Evolutionary conservation across 1,140 invertebrate species (phyloP), one percentile per base, ranked within the genome.

Genomic region (Bicyclus anynana): DNA sequence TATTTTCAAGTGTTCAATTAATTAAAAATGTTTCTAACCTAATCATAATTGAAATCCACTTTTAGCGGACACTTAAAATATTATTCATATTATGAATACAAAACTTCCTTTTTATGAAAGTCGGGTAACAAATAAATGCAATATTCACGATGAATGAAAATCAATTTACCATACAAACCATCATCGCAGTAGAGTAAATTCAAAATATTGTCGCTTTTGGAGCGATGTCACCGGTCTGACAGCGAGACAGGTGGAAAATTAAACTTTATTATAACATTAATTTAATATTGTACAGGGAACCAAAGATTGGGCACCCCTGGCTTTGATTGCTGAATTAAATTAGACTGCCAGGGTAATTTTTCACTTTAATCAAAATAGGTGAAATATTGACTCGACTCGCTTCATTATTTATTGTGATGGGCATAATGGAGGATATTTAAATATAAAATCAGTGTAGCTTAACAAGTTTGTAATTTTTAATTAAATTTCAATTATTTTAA

Each of bases 181-280:
- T 33, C 29, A 33, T 7, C 29, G 10, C 16, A 13, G 5, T 16
- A 5, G 37, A 40, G 12, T 33, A 7, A 33, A 33, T 10, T 10
- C 10, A 40, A 66, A n/a, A 72, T 70, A 65, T 71, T 73, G 66
- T 72, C 66, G 74, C 74, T 77, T 77, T 75, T 75, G 71, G 42
- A 42, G 55, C 50, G 47, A 50, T 67, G 62, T 77, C 70, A 67
- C 55, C 59, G 13, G 26, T 23, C 3, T 54, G 58, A 54, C 58
- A 60, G 46, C 50, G 33, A 55, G 60, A 78, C 75, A 80, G 75
- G 70, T 75, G 65, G 68, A 53, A 75, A 77, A 80, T 80, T 82
- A 72, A 80, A 77, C 38, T 76, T 77, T 72, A 78, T 74, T 79
- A 74, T 69, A 61, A 69, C 62, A 80, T 74, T 73, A 70, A 77